phyloP scores from a whole-genome alignment of 2,888 invertebrate species.

The Stenodema calcarata region DNA sequence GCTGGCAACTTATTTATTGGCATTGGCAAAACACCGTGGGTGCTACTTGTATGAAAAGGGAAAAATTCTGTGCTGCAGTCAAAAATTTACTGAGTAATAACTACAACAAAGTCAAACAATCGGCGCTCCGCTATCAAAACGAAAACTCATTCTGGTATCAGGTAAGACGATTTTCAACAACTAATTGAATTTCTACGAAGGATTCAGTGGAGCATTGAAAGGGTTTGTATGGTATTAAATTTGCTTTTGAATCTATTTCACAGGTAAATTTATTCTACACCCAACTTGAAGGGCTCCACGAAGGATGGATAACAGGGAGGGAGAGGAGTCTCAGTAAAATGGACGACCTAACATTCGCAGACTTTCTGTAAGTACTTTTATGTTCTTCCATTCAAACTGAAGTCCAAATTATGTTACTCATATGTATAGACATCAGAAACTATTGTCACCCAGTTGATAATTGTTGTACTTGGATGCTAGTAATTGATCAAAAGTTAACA shows the following conservation, averaged over 20 bases:
- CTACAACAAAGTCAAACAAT: slow-evolving; percentile 55
- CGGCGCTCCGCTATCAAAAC: slow-evolving; percentile 64
- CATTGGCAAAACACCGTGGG: slow-evolving; percentile 77
- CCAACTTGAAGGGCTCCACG: slow-evolving; percentile 79
- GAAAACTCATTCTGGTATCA: slow-evolving; percentile 85
- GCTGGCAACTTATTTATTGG: slow-evolving; percentile 79
- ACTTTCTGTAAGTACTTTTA: slow-evolving; percentile 65
- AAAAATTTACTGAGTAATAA: slow-evolving; percentile 7
- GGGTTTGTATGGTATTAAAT: too few species aligned
- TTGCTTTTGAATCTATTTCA: slow-evolving; percentile 43
- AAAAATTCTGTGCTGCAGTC: slow-evolving; percentile 71
- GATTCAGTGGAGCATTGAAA: too few species aligned
- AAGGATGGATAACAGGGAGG: slow-evolving; percentile 76
- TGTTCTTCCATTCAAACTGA: too few species aligned
- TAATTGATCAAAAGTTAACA: too few species aligned
- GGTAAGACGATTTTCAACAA: slow-evolving; percentile 60
- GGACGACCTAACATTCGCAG: slow-evolving; percentile 69
- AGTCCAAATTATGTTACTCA: too few species aligned
- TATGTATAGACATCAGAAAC: too few species aligned
- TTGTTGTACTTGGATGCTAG: too few species aligned
- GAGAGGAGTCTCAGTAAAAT: slow-evolving; percentile 70
- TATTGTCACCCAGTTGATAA: too few species aligned
- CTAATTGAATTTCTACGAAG: too few species aligned
- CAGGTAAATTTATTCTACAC: slow-evolving; percentile 76
- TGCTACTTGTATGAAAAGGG: slow-evolving; percentile 65